A percentile compares a stretch with the other conserved stretches of the same genome.
These are phyloP conservation scores for Gobio gobio DNA, from an alignment of 2,113 vertebrate genomes.

Conservation along the genomic window DNA sequence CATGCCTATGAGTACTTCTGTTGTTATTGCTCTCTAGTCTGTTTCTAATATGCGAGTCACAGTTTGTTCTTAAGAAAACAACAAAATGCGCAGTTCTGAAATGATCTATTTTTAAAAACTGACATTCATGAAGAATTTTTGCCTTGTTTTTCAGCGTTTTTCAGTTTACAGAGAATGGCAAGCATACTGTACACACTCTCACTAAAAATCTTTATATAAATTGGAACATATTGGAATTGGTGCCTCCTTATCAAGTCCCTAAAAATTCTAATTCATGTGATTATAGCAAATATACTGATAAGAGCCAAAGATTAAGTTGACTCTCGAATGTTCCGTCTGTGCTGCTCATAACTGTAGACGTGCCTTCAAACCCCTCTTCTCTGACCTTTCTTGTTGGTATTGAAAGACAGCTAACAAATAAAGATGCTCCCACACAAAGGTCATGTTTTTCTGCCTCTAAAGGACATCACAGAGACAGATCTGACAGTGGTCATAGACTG, in stretches of 20 bases:
- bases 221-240: background rate
- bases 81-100: background rate
- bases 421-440: slow-evolving; percentile 74
- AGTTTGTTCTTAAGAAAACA: background rate
- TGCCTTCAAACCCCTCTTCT: slow-evolving; percentile 48
- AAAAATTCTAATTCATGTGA: background rate
- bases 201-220: background rate
- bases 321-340: background rate
- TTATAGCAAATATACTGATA: slow-evolving; percentile 16
- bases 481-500: slow-evolving; percentile 61
- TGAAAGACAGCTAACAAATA: slow-evolving; percentile 73
- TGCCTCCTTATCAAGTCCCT: background rate
- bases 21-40: background rate
- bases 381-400: slow-evolving; percentile 73
- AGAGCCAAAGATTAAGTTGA: background rate
- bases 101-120: background rate
- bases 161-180: background rate
- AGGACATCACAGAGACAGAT: slow-evolving; percentile 69
- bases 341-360: background rate
- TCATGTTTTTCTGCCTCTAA: slow-evolving; percentile 68
- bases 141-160: background rate
- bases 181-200: no score
- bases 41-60: background rate
- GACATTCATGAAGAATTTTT: background rate
- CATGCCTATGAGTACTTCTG: background rate